Evolutionary conservation across 2,797 vertebrate genomes (phyloP).

Genomic region (Pangasius larnaudii): DNA sequence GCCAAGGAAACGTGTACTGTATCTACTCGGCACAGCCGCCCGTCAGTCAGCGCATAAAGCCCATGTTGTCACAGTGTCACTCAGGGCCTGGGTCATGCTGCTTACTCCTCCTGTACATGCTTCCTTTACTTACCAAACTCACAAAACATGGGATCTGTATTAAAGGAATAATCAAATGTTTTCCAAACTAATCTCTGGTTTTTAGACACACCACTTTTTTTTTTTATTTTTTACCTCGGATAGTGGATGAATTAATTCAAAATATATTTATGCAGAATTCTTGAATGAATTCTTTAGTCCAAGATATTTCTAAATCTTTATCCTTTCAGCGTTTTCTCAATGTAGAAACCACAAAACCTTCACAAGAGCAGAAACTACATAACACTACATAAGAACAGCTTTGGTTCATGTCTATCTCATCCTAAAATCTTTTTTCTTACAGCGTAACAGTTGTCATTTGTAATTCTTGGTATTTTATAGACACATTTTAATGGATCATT

Average conservation of each 20-base stretch:
- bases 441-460: neutral
- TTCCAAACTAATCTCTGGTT: neutral
- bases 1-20: constrained; percentile 83
- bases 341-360: neutral
- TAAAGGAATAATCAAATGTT: neutral
- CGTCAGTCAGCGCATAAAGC: constrained; percentile 49
- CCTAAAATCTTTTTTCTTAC: neutral
- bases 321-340: neutral
- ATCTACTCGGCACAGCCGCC: constrained; percentile 79
- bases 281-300: neutral
- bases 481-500: neutral
- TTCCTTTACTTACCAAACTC: neutral
- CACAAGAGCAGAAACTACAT: neutral
- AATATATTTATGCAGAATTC: neutral
- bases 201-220: neutral
- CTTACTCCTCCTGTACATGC: constrained; percentile 23
- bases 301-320: neutral
- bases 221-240: neutral
- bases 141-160: neutral
- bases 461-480: neutral
- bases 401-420: neutral
- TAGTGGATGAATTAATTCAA: neutral
- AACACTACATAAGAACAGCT: neutral
- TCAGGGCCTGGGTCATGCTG: constrained; percentile 39
- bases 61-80: constrained; percentile 33